A percentile compares a stretch with the other conserved stretches of the same genome.
phyloP scores from a whole-genome alignment of 2,888 invertebrate genomes.

The Dinocampus coccinellae region DNA sequence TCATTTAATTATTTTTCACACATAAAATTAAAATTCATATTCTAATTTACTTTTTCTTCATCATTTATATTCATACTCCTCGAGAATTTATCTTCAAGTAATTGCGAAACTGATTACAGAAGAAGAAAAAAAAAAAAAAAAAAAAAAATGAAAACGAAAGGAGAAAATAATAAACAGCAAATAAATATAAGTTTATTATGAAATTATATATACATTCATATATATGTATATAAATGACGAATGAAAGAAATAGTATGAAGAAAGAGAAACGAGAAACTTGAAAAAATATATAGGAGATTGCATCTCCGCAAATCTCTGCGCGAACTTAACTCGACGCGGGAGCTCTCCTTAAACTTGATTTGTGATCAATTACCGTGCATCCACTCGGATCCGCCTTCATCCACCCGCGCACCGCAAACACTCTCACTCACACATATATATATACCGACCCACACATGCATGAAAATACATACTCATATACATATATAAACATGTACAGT shows the following conservation, averaged over 20 bases:
- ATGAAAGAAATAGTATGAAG: constrained; percentile 45
- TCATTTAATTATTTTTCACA: too few relatives aligned
- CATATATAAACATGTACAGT: neutral
- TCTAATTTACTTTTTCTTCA: too few relatives aligned
- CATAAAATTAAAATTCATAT: too few relatives aligned
- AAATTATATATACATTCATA: neutral
- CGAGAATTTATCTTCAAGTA: too few relatives aligned
- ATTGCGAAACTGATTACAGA: too few relatives aligned
- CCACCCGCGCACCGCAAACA: constrained; percentile 17
- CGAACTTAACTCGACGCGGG: constrained; percentile 47
- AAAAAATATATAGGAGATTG: constrained; percentile 37
- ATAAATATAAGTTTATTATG: too few relatives aligned
- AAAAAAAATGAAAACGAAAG: neutral
- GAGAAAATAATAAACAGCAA: neutral
- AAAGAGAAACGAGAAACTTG: constrained; percentile 32
- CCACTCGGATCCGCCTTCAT: constrained; percentile 44
- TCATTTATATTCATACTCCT: too few relatives aligned
- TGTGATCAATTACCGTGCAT: constrained; percentile 68
- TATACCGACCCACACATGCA: too few relatives aligned
- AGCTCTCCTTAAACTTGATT: constrained; percentile 68
- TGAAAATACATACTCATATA: too few relatives aligned
- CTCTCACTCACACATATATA: neutral
- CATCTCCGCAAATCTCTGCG: constrained; percentile 47
- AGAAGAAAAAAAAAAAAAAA: too few relatives aligned
- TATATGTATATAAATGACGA: neutral